These are phyloP conservation scores for Palythoa heliodiscus DNA, from an alignment of 92 coral and sea anemone genomes.

Conservation along the genomic window DNA sequence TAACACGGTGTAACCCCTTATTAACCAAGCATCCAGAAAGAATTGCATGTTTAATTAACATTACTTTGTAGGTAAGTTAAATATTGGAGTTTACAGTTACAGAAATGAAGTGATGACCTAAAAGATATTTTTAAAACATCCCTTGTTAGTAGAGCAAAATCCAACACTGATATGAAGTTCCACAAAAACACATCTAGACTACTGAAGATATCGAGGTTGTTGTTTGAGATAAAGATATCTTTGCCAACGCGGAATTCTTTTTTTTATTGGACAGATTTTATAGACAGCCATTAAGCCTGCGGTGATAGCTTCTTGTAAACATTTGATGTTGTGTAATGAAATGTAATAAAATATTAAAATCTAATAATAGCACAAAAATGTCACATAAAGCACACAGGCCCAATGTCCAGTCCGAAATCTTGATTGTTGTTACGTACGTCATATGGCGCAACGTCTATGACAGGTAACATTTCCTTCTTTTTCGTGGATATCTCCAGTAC, in stretches of 20 bases:
- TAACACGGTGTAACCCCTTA: not conserved
- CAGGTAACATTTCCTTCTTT: conserved; percentile 52
- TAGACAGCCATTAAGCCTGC: not conserved
- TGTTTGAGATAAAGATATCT: not conserved
- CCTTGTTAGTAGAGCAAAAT: not conserved
- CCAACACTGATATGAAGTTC: not conserved
- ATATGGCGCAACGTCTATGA: conserved; percentile 57
- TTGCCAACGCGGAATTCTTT: not conserved
- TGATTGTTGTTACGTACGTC: conserved; percentile 36
- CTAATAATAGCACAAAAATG: conserved; percentile 4
- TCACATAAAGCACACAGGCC: conserved; percentile 61
- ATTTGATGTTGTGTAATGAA: not conserved
- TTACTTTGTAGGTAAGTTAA: not conserved
- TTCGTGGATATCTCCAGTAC: conserved; percentile 47
- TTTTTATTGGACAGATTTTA: not conserved
- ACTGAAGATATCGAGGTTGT: not conserved
- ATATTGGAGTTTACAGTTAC: not conserved
- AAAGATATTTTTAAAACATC: not conserved
- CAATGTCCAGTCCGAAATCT: conserved; percentile 53
- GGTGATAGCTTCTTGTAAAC: not conserved
- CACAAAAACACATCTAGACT: not conserved
- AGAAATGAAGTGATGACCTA: not conserved
- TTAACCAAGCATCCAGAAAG: not conserved
- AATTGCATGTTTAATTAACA: not conserved
- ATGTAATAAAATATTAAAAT: not conserved